Percentiles rank a stretch among this genome's conserved stretches.
Conservation (phyloP, 2,888 invertebrate genomes). For the Lordiphosa fenestrarum region DNA sequence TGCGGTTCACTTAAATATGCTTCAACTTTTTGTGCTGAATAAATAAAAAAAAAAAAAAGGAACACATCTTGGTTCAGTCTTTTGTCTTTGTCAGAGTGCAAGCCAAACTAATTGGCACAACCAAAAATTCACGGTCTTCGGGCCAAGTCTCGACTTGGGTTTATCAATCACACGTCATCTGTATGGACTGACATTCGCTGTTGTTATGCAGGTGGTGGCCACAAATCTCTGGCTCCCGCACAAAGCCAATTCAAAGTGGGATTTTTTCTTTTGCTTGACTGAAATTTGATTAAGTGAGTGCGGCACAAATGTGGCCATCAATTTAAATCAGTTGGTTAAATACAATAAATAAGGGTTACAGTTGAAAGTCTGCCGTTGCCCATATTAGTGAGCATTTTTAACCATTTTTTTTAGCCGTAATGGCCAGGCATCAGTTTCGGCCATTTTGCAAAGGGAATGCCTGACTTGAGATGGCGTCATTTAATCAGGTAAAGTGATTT, state of each 20-base stretch:
- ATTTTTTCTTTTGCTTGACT: slow-evolving; percentile 44
- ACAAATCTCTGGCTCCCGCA: slow-evolving; percentile 28
- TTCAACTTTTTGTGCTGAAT: not conserved
- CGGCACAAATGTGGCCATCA: slow-evolving; percentile 54
- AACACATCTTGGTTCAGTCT: too few species aligned
- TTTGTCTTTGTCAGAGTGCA: not conserved
- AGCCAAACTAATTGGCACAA: not conserved
- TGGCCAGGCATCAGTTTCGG: slow-evolving; percentile 55
- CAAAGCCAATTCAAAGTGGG: slow-evolving; percentile 32
- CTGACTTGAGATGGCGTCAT: slow-evolving; percentile 56
- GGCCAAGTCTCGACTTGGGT: slow-evolving; percentile 7
- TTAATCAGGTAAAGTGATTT: slow-evolving; percentile 76
- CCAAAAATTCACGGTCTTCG: not conserved
- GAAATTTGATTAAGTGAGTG: slow-evolving; percentile 73
- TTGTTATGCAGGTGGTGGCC: slow-evolving; percentile 36
- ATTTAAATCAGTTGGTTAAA: slow-evolving; percentile 63
- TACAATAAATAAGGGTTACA: slow-evolving; percentile 61
- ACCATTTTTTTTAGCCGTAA: slow-evolving; percentile 58
- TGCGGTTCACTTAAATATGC: slow-evolving; percentile 3
- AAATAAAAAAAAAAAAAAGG: not conserved
- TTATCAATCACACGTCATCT: slow-evolving; percentile 22
- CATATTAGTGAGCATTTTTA: slow-evolving; percentile 71
- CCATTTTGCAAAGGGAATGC: slow-evolving; percentile 34
- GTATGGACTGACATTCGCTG: slow-evolving; percentile 22
- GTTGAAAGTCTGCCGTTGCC: slow-evolving; percentile 10